Evolutionary conservation across 2,797 vertebrate species (phyloP).

Genomic region (Bradypus variegatus): DNA sequence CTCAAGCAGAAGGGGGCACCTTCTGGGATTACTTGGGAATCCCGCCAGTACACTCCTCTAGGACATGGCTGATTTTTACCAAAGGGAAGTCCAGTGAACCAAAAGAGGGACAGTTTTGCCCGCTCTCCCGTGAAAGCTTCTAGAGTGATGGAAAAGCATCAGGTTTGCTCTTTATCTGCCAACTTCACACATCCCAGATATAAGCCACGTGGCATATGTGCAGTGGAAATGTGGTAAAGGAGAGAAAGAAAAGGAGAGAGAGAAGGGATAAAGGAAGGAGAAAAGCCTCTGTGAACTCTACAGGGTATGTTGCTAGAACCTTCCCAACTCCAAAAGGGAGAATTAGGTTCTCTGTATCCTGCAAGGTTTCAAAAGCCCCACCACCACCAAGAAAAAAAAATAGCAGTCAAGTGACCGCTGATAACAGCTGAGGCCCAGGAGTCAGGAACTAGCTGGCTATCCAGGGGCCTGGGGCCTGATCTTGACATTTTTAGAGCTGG

Average conservation of each 20-base stretch:
- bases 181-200: neutral
- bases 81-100: neutral
- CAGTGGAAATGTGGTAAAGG: neutral
- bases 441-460: neutral
- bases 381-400: neutral
- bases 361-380: neutral
- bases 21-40: neutral
- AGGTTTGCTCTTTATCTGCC: neutral
- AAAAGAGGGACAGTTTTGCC: neutral
- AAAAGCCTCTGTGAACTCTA: neutral
- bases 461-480: neutral
- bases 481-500: neutral
- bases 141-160: neutral
- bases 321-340: neutral
- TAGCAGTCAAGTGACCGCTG: neutral
- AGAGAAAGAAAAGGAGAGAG: neutral
- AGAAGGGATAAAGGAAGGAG: neutral
- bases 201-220: neutral
- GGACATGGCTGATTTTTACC: neutral
- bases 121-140: neutral
- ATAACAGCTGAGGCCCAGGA: neutral
- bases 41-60: neutral
- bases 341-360: neutral
- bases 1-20: neutral
- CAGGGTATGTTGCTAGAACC: neutral